These are phyloP conservation scores for Rallus crepitans DNA, from an alignment of 2,797 vertebrate genomes.

Conservation along the genomic window DNA sequence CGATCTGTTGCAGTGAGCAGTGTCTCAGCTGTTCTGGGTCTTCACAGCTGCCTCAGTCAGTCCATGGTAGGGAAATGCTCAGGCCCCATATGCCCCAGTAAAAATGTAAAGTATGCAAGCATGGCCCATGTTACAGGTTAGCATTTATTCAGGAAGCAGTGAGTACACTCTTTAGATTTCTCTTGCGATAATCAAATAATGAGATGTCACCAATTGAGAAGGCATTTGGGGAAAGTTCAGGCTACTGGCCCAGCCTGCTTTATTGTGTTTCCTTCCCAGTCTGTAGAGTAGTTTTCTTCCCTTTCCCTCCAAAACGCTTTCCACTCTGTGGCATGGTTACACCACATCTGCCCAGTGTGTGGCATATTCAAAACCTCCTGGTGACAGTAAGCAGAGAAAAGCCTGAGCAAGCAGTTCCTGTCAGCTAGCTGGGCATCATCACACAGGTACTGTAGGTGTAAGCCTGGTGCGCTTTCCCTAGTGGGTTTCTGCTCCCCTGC, in stretches of 20 bases:
- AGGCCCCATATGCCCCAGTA: rapidly evolving
- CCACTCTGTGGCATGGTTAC: not conserved
- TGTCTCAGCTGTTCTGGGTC: not conserved
- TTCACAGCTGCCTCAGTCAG: not conserved
- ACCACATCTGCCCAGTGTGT: not conserved
- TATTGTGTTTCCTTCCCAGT: not conserved
- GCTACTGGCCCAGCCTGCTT: not conserved
- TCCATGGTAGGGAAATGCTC: not conserved
- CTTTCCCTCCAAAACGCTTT: not conserved
- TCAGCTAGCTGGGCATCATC: not conserved
- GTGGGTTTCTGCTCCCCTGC: not conserved
- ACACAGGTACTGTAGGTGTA: not conserved
- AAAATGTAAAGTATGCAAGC: not conserved
- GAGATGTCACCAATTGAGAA: not conserved
- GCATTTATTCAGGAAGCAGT: not conserved
- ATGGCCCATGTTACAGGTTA: not conserved
- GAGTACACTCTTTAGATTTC: not conserved
- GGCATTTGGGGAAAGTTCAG: not conserved
- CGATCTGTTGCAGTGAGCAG: not conserved
- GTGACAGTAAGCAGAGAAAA: not conserved
- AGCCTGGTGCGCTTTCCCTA: rapidly evolving
- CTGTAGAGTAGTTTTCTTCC: not conserved
- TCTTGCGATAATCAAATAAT: not conserved
- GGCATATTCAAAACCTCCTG: not conserved
- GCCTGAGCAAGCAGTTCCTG: not conserved